These are phyloP conservation scores for Monoplex corrugatus DNA, from an alignment of 2,888 invertebrate species.

Conservation along the genomic window DNA sequence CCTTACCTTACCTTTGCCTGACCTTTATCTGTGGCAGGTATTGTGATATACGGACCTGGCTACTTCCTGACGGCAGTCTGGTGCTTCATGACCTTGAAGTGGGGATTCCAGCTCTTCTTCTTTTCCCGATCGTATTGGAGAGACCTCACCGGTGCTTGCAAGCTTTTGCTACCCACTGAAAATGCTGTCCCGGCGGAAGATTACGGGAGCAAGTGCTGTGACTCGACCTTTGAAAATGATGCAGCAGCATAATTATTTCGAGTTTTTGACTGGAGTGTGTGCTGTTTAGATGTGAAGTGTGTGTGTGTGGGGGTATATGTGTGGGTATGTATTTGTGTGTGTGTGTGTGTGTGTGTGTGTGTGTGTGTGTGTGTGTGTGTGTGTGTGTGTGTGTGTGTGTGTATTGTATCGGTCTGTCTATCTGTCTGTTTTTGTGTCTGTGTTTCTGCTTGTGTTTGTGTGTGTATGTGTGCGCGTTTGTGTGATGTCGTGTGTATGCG, in stretches of 20 bases:
- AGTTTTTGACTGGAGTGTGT: background rate
- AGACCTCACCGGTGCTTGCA: background rate
- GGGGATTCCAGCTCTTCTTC: conserved; percentile 78
- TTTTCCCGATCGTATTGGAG: conserved; percentile 68
- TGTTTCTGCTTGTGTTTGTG: no score
- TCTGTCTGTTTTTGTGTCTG: no score
- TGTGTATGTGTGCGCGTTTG: no score
- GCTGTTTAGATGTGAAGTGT: background rate
- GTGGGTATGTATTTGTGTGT: no score
- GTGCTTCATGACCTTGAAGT: conserved; percentile 81
- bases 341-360: no score
- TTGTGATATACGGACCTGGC: conserved; percentile 71
- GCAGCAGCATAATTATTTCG: background rate
- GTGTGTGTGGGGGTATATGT: background rate
- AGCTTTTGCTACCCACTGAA: conserved; percentile 27
- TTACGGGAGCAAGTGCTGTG: background rate
- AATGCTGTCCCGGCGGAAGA: background rate
- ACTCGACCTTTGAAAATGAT: background rate
- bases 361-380: background rate
- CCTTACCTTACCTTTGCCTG: no score
- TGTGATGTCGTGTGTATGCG: no score
- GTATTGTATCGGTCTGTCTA: no score
- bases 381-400: background rate
- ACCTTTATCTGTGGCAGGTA: conserved; percentile 65
- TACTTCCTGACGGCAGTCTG: conserved; percentile 77